These are phyloP conservation scores for Pseudachorutes palmiensis DNA, from an alignment of 1,140 invertebrate species.

Conservation along the genomic window DNA sequence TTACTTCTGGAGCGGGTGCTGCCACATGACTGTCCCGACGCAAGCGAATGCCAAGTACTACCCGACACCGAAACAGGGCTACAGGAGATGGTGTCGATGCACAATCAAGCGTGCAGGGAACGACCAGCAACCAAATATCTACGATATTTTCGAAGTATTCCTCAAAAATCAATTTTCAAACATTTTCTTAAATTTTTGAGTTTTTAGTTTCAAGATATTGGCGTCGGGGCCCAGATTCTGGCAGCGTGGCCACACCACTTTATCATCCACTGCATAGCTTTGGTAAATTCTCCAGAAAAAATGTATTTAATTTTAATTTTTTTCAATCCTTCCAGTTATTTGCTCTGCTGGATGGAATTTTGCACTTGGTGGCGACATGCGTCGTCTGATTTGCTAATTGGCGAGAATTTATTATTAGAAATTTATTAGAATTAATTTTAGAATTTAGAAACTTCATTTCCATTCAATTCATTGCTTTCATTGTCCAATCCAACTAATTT, in stretches of 20 bases:
- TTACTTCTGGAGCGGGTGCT: neutral
- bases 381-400: neutral
- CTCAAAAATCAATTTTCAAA: too few species aligned
- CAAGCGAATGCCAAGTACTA: too few species aligned
- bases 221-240: neutral
- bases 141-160: too few species aligned
- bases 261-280: neutral
- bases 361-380: neutral
- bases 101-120: too few species aligned
- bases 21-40: neutral
- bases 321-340: neutral
- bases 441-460: neutral
- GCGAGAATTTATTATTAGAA: too few species aligned
- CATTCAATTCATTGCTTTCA: neutral
- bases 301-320: neutral
- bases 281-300: neutral
- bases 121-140: too few species aligned
- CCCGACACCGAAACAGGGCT: too few species aligned
- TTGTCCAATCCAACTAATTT: neutral
- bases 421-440: slow-evolving; percentile 1
- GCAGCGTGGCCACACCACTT: neutral
- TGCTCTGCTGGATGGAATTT: neutral
- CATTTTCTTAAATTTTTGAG: too few species aligned
- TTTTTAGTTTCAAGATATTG: too few species aligned
- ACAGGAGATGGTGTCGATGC: too few species aligned